phyloP scores from a whole-genome alignment of 2,113 vertebrate genomes.

The Strix aluco region DNA sequence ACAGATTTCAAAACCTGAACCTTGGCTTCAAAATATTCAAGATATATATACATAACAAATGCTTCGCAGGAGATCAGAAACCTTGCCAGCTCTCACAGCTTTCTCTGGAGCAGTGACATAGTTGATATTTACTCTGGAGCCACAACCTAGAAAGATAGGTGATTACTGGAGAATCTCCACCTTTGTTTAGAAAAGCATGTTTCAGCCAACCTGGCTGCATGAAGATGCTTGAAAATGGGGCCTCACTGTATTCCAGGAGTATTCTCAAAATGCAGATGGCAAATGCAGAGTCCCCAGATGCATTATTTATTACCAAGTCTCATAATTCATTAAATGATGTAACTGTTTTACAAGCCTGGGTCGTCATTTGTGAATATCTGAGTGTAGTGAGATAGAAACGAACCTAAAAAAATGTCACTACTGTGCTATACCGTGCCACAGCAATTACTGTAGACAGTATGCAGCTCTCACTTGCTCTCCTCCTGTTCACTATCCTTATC shows the following conservation, averaged over 20 bases:
- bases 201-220: not conserved
- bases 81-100: not conserved
- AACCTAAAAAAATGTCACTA: not conserved
- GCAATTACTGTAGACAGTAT: not conserved
- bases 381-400: constrained; percentile 6
- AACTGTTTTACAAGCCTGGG: constrained; percentile 24
- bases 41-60: not conserved
- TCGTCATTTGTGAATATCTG: not conserved
- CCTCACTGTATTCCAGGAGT: not conserved
- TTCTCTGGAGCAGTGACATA: not conserved
- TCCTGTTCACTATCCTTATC: not conserved
- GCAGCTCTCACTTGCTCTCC: not conserved
- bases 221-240: fast-evolving
- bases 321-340: constrained; percentile 24
- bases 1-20: not conserved
- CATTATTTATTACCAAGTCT: constrained; percentile 22
- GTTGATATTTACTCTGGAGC: not conserved
- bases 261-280: not conserved
- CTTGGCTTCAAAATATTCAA: not conserved
- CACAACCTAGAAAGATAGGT: not conserved
- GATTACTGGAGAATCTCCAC: not conserved
- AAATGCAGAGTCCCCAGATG: not conserved
- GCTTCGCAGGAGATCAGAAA: not conserved
- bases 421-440: not conserved
- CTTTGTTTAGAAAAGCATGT: not conserved